Evolutionary conservation across 2,888 invertebrate genomes (phyloP).

Genomic region (Suillia variegata): DNA sequence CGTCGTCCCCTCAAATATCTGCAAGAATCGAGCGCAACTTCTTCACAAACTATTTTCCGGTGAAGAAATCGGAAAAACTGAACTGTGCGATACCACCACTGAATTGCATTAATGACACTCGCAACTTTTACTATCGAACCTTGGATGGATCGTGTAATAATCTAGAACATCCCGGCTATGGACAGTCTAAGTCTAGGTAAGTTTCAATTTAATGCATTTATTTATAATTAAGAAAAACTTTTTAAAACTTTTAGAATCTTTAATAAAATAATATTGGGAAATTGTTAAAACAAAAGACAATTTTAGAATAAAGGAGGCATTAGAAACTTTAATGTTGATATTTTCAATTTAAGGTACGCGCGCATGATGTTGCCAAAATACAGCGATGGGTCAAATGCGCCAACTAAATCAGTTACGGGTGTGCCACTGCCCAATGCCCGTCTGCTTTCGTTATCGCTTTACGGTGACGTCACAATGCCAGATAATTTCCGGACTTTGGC

Average conservation of each 20-base stretch:
- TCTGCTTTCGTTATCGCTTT: constrained; percentile 43
- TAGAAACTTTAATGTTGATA: background rate
- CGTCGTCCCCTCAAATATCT: constrained; percentile 11
- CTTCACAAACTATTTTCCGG: background rate
- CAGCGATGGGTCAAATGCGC: constrained; percentile 31
- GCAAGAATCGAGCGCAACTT: background rate
- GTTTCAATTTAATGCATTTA: background rate
- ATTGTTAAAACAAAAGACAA: background rate
- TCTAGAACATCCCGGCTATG: constrained; percentile 37
- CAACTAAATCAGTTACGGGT: constrained; percentile 28
- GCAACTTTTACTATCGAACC: constrained; percentile 44
- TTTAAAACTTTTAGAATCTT: background rate
- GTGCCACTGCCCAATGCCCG: constrained; percentile 45
- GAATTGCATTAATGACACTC: constrained; percentile 41
- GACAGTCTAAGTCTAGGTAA: constrained; percentile 34
- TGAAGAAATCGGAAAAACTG: constrained; percentile 19
- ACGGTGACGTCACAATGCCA: constrained; percentile 40
- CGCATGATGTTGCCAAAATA: constrained; percentile 44
- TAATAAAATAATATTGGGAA: too few species aligned
- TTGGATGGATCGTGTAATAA: constrained; percentile 52
- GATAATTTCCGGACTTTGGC: constrained; percentile 48
- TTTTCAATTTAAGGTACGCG: constrained; percentile 30
- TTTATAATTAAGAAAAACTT: background rate
- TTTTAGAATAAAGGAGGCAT: background rate
- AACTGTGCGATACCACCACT: constrained; percentile 42